These are phyloP conservation scores for Callipepla squamata DNA, from an alignment of 2,113 vertebrate species.

Conservation along the genomic window DNA sequence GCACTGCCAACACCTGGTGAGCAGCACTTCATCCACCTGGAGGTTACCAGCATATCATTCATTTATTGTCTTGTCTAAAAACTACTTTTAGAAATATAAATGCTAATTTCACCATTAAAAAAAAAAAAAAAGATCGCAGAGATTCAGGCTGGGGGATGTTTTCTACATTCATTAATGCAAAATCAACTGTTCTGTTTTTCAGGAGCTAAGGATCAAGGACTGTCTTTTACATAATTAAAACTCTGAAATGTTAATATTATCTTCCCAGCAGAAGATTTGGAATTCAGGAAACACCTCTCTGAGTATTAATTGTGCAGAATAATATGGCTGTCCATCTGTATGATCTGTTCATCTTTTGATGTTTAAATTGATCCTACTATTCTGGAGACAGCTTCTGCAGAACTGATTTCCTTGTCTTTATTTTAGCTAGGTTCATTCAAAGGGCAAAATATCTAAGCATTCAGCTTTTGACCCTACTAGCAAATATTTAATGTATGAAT, in stretches of 20 bases:
- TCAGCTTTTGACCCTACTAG: slow-evolving; percentile 76
- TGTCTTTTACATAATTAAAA: slow-evolving; percentile 64
- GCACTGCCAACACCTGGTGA: background rate
- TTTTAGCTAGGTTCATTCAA: slow-evolving; percentile 78
- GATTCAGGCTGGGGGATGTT: background rate
- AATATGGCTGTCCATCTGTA: slow-evolving; percentile 65
- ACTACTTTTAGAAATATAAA: slow-evolving; percentile 54
- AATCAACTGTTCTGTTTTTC: slow-evolving; percentile 54
- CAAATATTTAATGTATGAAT: slow-evolving; percentile 83
- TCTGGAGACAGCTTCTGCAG: slow-evolving; percentile 66
- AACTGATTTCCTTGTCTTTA: slow-evolving; percentile 69
- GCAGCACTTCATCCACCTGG: background rate
- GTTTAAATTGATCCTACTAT: slow-evolving; percentile 57
- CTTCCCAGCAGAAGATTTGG: slow-evolving; percentile 51
- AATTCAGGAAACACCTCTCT: slow-evolving; percentile 52
- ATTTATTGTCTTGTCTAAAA: slow-evolving; percentile 39
- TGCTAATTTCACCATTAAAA: slow-evolving; percentile 53
- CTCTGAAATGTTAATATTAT: slow-evolving; percentile 56
- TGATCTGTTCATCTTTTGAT: slow-evolving; percentile 71
- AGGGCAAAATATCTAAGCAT: slow-evolving; percentile 80
- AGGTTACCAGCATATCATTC: background rate
- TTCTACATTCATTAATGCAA: slow-evolving; percentile 54
- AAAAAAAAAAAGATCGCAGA: background rate
- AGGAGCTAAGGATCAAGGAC: slow-evolving; percentile 33
- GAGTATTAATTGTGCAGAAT: slow-evolving; percentile 65